Evolutionary conservation across 2,888 invertebrate genomes (phyloP).

Genomic region (Drosophila melanosoma): DNA sequence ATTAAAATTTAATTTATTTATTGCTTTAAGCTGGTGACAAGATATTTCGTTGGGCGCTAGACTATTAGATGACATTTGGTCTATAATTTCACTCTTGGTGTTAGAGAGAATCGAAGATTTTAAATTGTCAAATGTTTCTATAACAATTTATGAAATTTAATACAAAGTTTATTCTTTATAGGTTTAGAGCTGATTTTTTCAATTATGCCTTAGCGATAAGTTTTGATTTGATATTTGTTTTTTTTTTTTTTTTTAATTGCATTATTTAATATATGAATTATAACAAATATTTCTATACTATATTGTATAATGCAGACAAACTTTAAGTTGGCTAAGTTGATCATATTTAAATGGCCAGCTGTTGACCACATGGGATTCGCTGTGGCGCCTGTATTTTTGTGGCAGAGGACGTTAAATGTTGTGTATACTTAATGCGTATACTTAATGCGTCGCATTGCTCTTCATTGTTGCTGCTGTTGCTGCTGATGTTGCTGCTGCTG

Average conservation of each 20-base stretch:
- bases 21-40: neutral
- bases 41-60: neutral
- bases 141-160: neutral
- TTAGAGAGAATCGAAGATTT: neutral
- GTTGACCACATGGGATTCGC: slow-evolving; percentile 1
- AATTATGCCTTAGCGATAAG: too few relatives aligned
- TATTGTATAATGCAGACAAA: neutral
- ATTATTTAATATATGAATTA: neutral
- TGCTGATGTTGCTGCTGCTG: slow-evolving; percentile 1
- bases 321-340: neutral
- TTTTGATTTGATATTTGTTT: neutral
- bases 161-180: neutral
- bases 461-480: slow-evolving; percentile 20
- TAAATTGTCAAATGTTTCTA: neutral
- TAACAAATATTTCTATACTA: neutral
- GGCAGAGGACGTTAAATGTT: slow-evolving; percentile 13
- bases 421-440: slow-evolving; percentile 48
- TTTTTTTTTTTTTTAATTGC: neutral
- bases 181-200: neutral
- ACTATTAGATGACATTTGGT: neutral
- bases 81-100: neutral
- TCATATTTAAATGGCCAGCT: slow-evolving; percentile 1
- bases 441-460: slow-evolving; percentile 51
- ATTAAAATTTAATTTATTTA: slow-evolving; percentile 23
- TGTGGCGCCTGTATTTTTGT: neutral